phyloP scores from a whole-genome alignment of 2,888 invertebrate species.

The Lithosia quadra region DNA sequence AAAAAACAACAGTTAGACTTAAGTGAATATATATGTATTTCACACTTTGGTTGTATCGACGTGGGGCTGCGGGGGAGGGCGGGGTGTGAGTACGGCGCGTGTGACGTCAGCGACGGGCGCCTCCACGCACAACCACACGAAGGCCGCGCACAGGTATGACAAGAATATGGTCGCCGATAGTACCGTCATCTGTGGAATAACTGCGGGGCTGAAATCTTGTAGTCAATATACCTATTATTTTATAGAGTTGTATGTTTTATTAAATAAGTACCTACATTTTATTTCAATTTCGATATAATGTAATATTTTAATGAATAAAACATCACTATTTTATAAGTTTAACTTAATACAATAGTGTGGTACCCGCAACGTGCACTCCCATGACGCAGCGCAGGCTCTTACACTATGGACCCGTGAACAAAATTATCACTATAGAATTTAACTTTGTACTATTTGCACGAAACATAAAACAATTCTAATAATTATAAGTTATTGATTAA shows the following conservation, averaged over 20 bases:
- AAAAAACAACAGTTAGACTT: background rate
- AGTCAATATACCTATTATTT: background rate
- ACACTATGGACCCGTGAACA: no score
- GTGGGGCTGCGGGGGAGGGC: background rate
- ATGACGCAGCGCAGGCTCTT: no score
- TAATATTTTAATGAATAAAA: no score
- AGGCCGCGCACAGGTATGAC: slow-evolving; percentile 59
- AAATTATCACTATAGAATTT: no score
- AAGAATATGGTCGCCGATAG: slow-evolving; percentile 62
- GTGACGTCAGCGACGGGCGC: slow-evolving; percentile 60
- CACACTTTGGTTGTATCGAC: slow-evolving; percentile 11
- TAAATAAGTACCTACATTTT: no score
- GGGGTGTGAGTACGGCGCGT: slow-evolving; percentile 41
- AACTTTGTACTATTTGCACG: no score
- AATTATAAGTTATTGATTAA: no score
- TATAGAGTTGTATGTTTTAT: no score
- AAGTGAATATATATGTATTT: background rate
- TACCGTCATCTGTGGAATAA: slow-evolving; percentile 57
- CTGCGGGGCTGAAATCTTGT: background rate
- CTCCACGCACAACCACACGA: slow-evolving; percentile 68
- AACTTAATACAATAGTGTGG: no score
- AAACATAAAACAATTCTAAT: no score
- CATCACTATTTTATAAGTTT: no score
- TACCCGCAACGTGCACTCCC: no score
- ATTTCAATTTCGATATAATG: background rate